Percentiles rank a stretch among this genome's conserved stretches.
Evolutionary conservation across 2,113 vertebrate species (phyloP).

Genomic region (Pelecanus crispus): DNA sequence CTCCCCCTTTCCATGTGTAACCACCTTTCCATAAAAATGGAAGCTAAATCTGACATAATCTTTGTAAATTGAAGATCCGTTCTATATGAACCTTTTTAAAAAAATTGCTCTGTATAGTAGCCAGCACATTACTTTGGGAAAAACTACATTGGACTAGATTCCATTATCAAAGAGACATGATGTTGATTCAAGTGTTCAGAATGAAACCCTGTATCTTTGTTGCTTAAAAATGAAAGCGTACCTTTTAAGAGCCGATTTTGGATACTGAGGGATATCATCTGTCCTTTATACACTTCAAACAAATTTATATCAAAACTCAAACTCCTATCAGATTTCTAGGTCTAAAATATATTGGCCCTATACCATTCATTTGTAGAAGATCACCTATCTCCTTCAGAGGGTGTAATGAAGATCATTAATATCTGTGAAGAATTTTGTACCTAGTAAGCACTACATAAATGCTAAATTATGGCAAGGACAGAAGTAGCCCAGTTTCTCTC

Average conservation of each 20-base stretch:
- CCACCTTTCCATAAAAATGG: neutral
- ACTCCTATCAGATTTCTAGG: neutral
- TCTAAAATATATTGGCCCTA: neutral
- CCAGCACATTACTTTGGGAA: neutral
- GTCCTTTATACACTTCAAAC: neutral
- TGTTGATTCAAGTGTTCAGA: neutral
- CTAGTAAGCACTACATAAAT: neutral
- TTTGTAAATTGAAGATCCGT: neutral
- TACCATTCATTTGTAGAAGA: neutral
- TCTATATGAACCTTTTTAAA: neutral
- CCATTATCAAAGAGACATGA: neutral
- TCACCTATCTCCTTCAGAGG: neutral
- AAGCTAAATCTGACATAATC: neutral
- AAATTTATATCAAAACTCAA: neutral
- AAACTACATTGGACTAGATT: neutral
- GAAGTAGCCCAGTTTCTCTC: neutral
- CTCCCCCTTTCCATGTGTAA: neutral
- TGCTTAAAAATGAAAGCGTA: neutral
- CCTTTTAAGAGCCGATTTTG: neutral
- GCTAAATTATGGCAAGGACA: neutral
- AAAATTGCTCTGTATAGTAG: neutral
- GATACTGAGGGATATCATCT: neutral
- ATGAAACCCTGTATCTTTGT: neutral
- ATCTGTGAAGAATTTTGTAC: neutral
- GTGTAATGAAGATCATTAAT: neutral